phyloP scores from a whole-genome alignment of 2,113 vertebrate species.

The Pachypanchax playfairii region DNA sequence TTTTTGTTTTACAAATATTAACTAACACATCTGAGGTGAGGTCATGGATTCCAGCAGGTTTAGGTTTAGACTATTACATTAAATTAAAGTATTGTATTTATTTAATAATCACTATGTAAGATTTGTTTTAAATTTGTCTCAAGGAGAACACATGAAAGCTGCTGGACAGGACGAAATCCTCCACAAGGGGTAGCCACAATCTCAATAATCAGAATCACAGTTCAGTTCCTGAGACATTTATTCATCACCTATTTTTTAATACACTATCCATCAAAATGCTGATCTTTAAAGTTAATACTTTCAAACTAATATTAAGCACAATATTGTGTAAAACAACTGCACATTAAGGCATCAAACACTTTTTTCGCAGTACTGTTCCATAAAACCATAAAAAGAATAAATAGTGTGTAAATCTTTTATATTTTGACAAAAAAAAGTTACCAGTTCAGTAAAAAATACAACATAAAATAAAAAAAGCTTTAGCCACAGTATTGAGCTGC shows the following conservation, averaged over 20 bases:
- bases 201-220: constrained; percentile 50
- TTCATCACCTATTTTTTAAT: constrained; percentile 51
- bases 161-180: constrained; percentile 40
- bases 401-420: background rate
- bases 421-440: constrained; percentile 6
- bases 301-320: constrained; percentile 18
- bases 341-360: constrained; percentile 27
- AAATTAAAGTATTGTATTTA: too few species aligned
- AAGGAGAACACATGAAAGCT: background rate
- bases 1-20: too few species aligned
- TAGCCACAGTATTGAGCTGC: background rate
- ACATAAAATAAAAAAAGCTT: background rate
- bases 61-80: too few species aligned
- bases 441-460: background rate
- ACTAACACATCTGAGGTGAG: too few species aligned
- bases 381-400: constrained; percentile 29
- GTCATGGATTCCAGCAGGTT: too few species aligned
- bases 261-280: constrained; percentile 36
- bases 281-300: background rate
- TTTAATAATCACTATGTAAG: too few species aligned
- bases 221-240: constrained; percentile 75
- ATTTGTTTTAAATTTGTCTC: constrained; percentile 9
- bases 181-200: constrained; percentile 74
- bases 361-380: constrained; percentile 45
- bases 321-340: constrained; percentile 7